These are phyloP conservation scores for Zaprionus ghesquierei DNA, from an alignment of 1,140 invertebrate genomes.

Conservation along the genomic window DNA sequence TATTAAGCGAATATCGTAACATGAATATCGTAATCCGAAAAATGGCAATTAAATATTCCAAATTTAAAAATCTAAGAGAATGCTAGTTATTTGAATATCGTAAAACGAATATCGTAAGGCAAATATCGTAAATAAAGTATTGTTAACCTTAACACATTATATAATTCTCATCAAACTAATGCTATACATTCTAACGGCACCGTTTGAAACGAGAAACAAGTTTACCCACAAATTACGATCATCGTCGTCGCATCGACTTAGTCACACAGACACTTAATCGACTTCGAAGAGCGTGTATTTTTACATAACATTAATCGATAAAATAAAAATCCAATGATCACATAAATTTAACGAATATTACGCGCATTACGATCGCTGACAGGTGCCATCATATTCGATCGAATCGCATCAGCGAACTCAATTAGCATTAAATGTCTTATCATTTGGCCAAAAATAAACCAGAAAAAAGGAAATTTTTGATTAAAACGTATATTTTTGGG, in stretches of 20 bases:
- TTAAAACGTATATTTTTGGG: conserved; percentile 43
- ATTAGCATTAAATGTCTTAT: conserved; percentile 58
- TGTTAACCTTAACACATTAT: too few species aligned
- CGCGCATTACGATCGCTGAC: conserved; percentile 51
- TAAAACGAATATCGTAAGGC: too few species aligned
- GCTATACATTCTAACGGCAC: too few species aligned
- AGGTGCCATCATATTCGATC: conserved; percentile 68
- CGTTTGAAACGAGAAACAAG: too few species aligned
- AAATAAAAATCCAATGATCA: conserved; percentile 17
- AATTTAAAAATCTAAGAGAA: too few species aligned
- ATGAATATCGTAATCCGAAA: too few species aligned
- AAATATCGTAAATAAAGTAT: too few species aligned
- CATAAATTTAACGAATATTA: conserved; percentile 51
- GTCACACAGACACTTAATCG: conserved; percentile 37
- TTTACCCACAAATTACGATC: neutral
- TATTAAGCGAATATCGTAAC: too few species aligned
- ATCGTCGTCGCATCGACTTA: conserved; percentile 15
- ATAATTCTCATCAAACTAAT: too few species aligned
- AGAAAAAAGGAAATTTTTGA: conserved; percentile 46
- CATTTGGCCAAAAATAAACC: conserved; percentile 52
- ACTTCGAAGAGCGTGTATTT: conserved; percentile 37
- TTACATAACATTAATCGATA: conserved; percentile 56
- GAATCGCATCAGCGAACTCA: conserved; percentile 52
- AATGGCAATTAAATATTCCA: too few species aligned
- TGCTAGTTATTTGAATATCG: too few species aligned